Evolutionary conservation across 2,888 invertebrate species (phyloP), one percentile per base, ranked within the genome.

Genomic region (Microctonus aethiopoides): DNA sequence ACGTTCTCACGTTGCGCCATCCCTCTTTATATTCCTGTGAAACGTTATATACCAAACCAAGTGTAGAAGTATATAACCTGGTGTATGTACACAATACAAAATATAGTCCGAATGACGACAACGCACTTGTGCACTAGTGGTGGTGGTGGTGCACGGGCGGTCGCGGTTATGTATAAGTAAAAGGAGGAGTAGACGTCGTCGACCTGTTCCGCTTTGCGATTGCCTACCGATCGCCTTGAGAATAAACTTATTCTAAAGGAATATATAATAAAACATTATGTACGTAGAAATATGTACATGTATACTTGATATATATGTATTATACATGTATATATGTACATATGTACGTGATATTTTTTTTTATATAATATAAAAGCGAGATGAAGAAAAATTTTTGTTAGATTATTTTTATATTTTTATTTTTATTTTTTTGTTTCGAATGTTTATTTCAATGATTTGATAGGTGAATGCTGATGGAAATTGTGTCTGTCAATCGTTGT

Each of bases 401-500:
- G n/a, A n/a, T n/a, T n/a, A n/a, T n/a, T n/a, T n/a, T n/a, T n/a
- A n/a, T n/a, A n/a, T n/a, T n/a, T 16, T n/a, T 46, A 46, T 46
- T 46, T 46, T 39, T 39, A 39, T 39, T 39, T 39, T 39, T 16
- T 7, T n/a, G 54, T 24, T 13, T 54, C 54, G 54, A n/a, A n/a
- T 13, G 41, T 41, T 11, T 57, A 63, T 67, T 16, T 51, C 57
- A 20, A 57, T 26, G n/a, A n/a, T n/a, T n/a, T 26, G 36, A 46
- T 16, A 56, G 24, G n/a, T 36, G 63, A 60, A 59, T 56, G 68
- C 54, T 69, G 64, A 73, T 76, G 62, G 67, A 13, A 20, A 56
- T 66, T 77, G 78, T 75, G 76, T 68, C 62, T 72, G 74, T 77
- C 77, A 75, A 76, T 80, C 75, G 75, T 46, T 36, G 52, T 32